phyloP scores from a whole-genome alignment of 2,113 vertebrate species.

The Pungitius pungitius region DNA sequence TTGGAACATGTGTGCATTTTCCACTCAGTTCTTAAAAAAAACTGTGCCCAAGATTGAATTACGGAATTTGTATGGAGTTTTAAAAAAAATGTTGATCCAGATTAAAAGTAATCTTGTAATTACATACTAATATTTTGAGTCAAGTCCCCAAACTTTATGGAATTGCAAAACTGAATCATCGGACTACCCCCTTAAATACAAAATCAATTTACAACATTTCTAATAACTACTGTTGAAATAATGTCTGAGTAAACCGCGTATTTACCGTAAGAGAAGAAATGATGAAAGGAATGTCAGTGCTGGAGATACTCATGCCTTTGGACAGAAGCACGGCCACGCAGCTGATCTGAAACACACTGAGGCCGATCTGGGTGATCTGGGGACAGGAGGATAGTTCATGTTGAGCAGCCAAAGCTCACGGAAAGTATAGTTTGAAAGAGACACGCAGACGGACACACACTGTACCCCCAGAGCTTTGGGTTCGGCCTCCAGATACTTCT shows the following conservation, averaged over 20 bases:
- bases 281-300: not conserved
- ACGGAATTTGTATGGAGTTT: not conserved
- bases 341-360: conserved; percentile 59
- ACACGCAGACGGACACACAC: conserved; percentile 8
- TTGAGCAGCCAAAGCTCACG: not conserved
- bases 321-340: conserved; percentile 1
- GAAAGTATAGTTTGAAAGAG: not conserved
- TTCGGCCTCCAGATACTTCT: conserved; percentile 79
- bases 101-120: not conserved
- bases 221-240: not conserved
- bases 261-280: conserved; percentile 67
- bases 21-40: not conserved
- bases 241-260: not conserved
- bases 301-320: accelerated
- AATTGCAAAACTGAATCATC: not conserved
- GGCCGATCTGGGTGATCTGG: conserved; percentile 75
- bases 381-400: not conserved
- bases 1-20: not conserved
- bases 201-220: not conserved
- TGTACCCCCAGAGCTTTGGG: conserved; percentile 79
- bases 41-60: not conserved
- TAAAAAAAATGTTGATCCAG: not conserved
- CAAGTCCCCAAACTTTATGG: not conserved
- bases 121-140: not conserved
- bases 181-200: too few relatives aligned